Evolutionary conservation across 2,888 invertebrate species (phyloP).

Genomic region (Drosophila buzzatii): DNA sequence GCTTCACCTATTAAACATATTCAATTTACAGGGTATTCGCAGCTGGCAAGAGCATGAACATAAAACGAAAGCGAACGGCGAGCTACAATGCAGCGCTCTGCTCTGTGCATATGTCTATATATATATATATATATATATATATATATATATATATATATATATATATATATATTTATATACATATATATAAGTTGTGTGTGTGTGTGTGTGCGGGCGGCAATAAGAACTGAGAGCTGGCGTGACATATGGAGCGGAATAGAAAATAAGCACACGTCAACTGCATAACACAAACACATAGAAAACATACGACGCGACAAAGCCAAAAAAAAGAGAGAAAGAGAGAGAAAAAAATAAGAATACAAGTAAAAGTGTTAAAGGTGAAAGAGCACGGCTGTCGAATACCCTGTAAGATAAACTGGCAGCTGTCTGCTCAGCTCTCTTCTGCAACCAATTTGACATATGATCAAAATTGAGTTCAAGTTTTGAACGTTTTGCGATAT

Average conservation of each 20-base stretch:
- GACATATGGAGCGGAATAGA: slow-evolving; percentile 80
- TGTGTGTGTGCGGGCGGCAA: slow-evolving; percentile 25
- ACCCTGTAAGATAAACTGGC: neutral
- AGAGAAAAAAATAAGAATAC: neutral
- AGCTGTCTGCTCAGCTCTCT: too few species aligned
- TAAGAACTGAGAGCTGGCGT: slow-evolving; percentile 56
- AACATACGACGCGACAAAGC: slow-evolving; percentile 65
- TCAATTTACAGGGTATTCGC: slow-evolving; percentile 1
- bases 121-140: neutral
- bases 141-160: neutral
- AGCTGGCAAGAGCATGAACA: slow-evolving; percentile 27
- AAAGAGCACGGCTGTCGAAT: neutral
- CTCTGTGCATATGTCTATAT: slow-evolving; percentile 1
- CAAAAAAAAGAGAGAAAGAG: slow-evolving; percentile 17
- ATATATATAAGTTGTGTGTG: slow-evolving; percentile 6
- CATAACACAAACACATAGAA: slow-evolving; percentile 73
- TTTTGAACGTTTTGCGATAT: neutral
- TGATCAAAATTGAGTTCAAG: too few species aligned
- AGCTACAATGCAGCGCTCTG: slow-evolving; percentile 53
- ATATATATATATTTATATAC: neutral
- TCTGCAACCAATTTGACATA: too few species aligned
- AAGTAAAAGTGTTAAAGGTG: slow-evolving; percentile 3
- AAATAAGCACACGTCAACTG: slow-evolving; percentile 81
- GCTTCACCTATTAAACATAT: neutral
- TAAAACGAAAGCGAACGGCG: slow-evolving; percentile 13